Base-by-base conservation (phyloP, 1,140 invertebrate genomes). In the Bombus sylvicola region DNA sequence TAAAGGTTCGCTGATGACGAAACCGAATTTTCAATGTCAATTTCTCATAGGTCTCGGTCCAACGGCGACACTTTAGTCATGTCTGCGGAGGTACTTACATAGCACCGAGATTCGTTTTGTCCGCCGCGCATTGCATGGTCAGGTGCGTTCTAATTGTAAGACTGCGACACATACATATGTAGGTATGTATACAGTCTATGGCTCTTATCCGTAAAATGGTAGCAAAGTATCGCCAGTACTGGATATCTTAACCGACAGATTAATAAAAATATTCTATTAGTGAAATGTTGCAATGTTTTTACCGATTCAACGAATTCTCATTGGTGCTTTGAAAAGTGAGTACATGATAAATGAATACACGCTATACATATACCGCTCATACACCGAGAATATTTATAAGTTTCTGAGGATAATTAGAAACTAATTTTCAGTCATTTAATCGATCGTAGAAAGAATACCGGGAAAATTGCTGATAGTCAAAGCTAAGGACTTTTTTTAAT, bases 41-140 rank as follows among this genome's bases (percentile, higher is more conserved):
- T 89, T 88, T 87, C 73, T 78, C 81, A 73, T 88, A 93, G 92
- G 88, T 92, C 74, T 92, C 90, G 75, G 87, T 92, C 62, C 92
- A 92, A 80, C 87, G 78, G 82, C 89, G 92, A 87, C 68, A 82
- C 18, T 68, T 31, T 74, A 75, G 64, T 73, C 91, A 92, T 81
- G 68, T 82, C 57, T 93, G 92, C 83, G 92, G 92, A 83, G 92
- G 92, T 81, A 90, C 90, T 82, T 92, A 93, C 53, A 88, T 93
- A 79, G 76, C 87, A 64, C 87, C 88, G 66, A 92, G 78, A 81
- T 93, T 92, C 77, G 81, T 93, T 81, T 77, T 92, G 69, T 92
- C 92, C 43, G 92, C 92, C 41, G 92, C 92, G 68, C 92, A 92
- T 87, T 93, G 92, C 80, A 90, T 93, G 86, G 81, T 92, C 85